Percentiles rank a stretch among this genome's conserved stretches.
These are phyloP conservation scores for Lagodon rhomboides DNA, from an alignment of 2,797 vertebrate genomes.

Conservation along the genomic window DNA sequence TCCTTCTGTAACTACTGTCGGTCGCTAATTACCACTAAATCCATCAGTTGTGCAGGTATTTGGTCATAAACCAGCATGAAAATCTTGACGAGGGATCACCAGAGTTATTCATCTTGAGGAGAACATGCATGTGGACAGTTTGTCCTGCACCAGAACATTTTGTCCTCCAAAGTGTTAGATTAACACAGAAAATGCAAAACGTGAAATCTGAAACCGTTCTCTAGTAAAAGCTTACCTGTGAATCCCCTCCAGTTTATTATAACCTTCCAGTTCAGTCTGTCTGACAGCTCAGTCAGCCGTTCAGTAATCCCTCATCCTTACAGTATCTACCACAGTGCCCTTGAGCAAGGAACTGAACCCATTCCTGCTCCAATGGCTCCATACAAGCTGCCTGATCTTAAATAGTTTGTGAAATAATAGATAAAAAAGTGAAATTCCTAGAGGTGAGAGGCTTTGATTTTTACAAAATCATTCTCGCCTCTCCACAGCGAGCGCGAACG, in stretches of 20 bases:
- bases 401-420: too few relatives aligned
- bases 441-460: neutral
- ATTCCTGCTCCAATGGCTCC: too few relatives aligned
- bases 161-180: neutral
- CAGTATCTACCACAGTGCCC: neutral
- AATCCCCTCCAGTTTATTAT: neutral
- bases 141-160: neutral
- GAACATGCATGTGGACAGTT: too few relatives aligned
- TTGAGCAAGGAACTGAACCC: neutral
- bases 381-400: too few relatives aligned
- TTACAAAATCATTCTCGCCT: neutral
- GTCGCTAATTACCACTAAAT: neutral
- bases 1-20: too few relatives aligned
- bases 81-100: neutral
- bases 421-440: neutral
- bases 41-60: neutral
- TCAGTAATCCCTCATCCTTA: neutral
- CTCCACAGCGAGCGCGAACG: slow-evolving; percentile 90
- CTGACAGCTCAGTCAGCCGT: neutral
- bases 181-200: neutral
- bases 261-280: neutral
- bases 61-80: neutral
- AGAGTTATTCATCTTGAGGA: neutral
- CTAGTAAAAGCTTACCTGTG: neutral
- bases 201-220: neutral